Evolutionary conservation across 1,140 invertebrate genomes (phyloP).

Genomic region (Metaphire vulgaris): DNA sequence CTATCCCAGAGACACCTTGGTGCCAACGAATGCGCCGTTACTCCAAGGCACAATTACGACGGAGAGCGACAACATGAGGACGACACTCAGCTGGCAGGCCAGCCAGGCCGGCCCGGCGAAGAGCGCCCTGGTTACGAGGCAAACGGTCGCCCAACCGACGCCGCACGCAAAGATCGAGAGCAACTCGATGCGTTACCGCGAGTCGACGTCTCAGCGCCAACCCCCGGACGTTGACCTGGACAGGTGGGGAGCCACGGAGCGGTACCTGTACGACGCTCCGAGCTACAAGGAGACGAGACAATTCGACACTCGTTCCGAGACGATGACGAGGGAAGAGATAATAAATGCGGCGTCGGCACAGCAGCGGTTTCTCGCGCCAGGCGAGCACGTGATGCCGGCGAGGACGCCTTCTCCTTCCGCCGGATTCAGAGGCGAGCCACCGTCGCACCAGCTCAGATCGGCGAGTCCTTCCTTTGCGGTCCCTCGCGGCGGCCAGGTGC

Average conservation of each 20-base stretch:
- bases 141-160: conserved; percentile 22
- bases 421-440: neutral
- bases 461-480: neutral
- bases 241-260: neutral
- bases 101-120: conserved; percentile 22
- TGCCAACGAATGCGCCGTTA: neutral
- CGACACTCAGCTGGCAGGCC: conserved; percentile 27
- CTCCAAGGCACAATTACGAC: conserved; percentile 26
- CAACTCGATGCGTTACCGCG: conserved; percentile 9
- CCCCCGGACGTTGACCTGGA: neutral
- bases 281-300: conserved; percentile 4
- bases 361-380: neutral
- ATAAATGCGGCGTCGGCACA: neutral
- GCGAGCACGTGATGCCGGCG: neutral
- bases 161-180: conserved; percentile 11
- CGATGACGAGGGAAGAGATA: neutral
- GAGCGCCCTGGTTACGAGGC: conserved; percentile 10
- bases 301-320: conserved; percentile 1
- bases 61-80: conserved; percentile 29
- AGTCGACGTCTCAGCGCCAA: neutral
- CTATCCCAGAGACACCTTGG: neutral
- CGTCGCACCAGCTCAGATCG: neutral
- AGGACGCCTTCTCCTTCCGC: neutral
- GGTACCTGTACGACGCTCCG: neutral
- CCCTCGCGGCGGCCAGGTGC: neutral